Base-by-base conservation (phyloP, 2,113 vertebrate species). In the Proteles cristata region DNA sequence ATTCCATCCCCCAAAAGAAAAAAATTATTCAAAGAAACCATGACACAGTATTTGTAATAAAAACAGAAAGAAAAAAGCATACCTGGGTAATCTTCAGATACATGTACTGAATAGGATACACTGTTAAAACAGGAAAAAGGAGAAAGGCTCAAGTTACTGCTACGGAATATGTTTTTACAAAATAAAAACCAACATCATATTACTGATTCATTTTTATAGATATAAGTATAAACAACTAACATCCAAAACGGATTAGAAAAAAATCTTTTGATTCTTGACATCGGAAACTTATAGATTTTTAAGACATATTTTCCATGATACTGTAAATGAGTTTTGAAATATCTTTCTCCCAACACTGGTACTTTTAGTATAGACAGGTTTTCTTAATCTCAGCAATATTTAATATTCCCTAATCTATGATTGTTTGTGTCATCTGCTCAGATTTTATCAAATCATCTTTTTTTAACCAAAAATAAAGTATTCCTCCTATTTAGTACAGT, bases 31-130 rank as follows among this genome's bases (percentile, higher is more conserved):
- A 86, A 35, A 96, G 50, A 15, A 55, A 74, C 5, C 2, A 26
- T n/a, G 82, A 91, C 11, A 90, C 53, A 26, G 69, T 14, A 95
- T 9, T 39, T 16, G 19, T 65, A 90, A 66, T 69, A 95, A 0
- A 7, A 82, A 81, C 71, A 81, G 90, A 95, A 98, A 96, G 50
- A 23, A 81, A 93, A 90, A 87, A 98, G 94, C 96, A 63, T 99
- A 99, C 99, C 99, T 99, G 99, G 99, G 94, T 99, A 99, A 98
- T 99, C 99, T 98, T 99, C 99, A 94, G 99, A 99, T 96, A 99
- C 99, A 31, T 99, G 99, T 35, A 99, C 99, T 88, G 99, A 99
- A 98, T 99, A 99, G 94, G 99, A 99, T 23, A 99, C 98, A 97
- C 99, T 99, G 99, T 85, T 96, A 97, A 98, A 97, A 98, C 35